A percentile compares a stretch with the other conserved stretches of the same genome.
Conservation (phyloP, 2,797 vertebrate species). For the Zonotrichia albicollis region DNA sequence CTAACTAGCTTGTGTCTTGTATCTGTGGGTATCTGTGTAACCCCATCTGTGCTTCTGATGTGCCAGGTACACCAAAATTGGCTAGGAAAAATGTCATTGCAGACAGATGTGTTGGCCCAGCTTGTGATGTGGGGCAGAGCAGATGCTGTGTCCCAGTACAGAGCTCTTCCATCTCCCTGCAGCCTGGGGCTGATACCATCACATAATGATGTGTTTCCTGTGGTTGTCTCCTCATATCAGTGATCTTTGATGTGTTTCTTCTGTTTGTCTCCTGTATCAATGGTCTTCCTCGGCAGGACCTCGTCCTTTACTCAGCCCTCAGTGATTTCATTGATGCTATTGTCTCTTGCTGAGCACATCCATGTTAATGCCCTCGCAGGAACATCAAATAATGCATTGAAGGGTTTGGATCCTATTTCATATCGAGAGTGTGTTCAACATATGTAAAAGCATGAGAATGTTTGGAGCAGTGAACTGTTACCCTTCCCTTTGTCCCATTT, state of each 20-base stretch:
- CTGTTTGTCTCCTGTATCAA: not conserved
- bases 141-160: fast-evolving
- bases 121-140: not conserved
- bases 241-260: not conserved
- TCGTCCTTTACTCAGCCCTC: not conserved
- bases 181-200: not conserved
- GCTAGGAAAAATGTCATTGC: not conserved
- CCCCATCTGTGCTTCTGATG: not conserved
- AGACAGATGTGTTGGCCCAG: fast-evolving
- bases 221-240: not conserved
- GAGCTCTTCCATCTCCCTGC: not conserved
- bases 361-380: not conserved
- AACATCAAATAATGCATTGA: not conserved
- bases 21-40: not conserved
- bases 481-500: not conserved
- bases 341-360: not conserved
- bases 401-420: not conserved
- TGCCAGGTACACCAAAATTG: not conserved
- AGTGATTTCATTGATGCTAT: not conserved
- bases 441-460: not conserved
- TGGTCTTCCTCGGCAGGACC: not conserved
- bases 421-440: not conserved
- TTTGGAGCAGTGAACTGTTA: not conserved
- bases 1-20: not conserved
- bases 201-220: not conserved